Conservation (phyloP, 2,888 invertebrate species). For the Epirrhoe tristata region DNA sequence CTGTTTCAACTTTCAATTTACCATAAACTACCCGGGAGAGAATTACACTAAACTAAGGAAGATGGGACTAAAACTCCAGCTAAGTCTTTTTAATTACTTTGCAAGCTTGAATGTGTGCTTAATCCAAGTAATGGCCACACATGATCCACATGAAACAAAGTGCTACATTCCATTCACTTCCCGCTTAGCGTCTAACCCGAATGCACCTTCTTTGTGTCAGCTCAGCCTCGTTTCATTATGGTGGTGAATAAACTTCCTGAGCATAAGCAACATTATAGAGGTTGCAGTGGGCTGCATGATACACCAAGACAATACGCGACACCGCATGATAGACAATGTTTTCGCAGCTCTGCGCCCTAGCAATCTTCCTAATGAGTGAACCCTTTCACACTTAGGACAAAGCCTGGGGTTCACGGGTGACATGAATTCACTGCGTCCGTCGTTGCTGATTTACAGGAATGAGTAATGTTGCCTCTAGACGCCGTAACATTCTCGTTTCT, state of each 20-base stretch:
- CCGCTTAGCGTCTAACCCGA: slow-evolving; percentile 67
- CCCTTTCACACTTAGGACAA: slow-evolving; percentile 83
- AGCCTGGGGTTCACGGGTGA: slow-evolving; percentile 80
- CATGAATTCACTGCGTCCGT: slow-evolving; percentile 72
- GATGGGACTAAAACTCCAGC: background rate
- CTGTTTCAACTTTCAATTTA: slow-evolving; percentile 23
- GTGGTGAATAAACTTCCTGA: slow-evolving; percentile 72
- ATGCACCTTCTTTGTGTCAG: slow-evolving; percentile 70
- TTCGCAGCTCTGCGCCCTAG: slow-evolving; percentile 72
- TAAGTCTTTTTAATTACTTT: slow-evolving; percentile 12
- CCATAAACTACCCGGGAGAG: background rate
- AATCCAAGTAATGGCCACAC: slow-evolving; percentile 70
- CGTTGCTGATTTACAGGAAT: slow-evolving; percentile 66
- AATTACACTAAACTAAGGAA: background rate
- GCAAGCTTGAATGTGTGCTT: slow-evolving; percentile 36
- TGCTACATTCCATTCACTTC: slow-evolving; percentile 59
- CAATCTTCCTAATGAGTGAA: slow-evolving; percentile 85
- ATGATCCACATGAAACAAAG: slow-evolving; percentile 33
- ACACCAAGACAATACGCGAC: slow-evolving; percentile 67
- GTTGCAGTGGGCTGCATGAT: slow-evolving; percentile 61
- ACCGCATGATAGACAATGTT: slow-evolving; percentile 72
- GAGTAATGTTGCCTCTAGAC: slow-evolving; percentile 42
- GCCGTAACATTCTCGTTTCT: slow-evolving; percentile 22
- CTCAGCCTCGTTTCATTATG: slow-evolving; percentile 67
- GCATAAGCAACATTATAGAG: slow-evolving; percentile 62